These are phyloP conservation scores for Mythimna loreyi DNA, from an alignment of 2,888 invertebrate species.

Conservation along the genomic window DNA sequence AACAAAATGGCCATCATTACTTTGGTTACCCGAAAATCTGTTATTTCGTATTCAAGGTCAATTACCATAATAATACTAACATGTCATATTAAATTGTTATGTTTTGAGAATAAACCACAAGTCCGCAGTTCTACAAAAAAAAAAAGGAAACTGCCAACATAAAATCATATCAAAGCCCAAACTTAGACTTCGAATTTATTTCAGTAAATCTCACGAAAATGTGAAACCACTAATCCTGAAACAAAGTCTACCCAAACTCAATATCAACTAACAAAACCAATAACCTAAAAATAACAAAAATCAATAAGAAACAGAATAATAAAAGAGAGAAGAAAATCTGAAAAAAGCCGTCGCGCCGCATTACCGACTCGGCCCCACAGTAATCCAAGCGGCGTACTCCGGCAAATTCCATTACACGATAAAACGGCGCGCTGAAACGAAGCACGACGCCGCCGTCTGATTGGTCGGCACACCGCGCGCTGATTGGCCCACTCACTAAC, in stretches of 20 bases:
- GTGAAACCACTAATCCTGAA: constrained; percentile 1
- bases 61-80: too few species aligned
- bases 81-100: background rate
- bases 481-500: constrained; percentile 86
- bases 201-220: background rate
- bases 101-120: background rate
- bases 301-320: constrained; percentile 64
- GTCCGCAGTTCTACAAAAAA: too few species aligned
- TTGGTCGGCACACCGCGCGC: constrained; percentile 87
- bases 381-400: constrained; percentile 83
- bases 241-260: constrained; percentile 31
- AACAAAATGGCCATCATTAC: too few species aligned
- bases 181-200: background rate
- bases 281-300: constrained; percentile 69
- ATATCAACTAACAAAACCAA: constrained; percentile 61
- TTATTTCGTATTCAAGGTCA: too few species aligned
- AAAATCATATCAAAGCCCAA: background rate
- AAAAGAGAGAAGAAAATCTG: constrained; percentile 22
- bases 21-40: too few species aligned
- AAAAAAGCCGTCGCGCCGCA: constrained; percentile 59
- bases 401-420: constrained; percentile 90
- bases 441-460: constrained; percentile 80
- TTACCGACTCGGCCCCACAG: constrained; percentile 80
- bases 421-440: constrained; percentile 79
- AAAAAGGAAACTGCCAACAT: background rate